A percentile compares a stretch with the other conserved stretches of the same genome.
Evolutionary conservation across 2,888 invertebrate species (phyloP).

Genomic region (Mycalesis mineus): DNA sequence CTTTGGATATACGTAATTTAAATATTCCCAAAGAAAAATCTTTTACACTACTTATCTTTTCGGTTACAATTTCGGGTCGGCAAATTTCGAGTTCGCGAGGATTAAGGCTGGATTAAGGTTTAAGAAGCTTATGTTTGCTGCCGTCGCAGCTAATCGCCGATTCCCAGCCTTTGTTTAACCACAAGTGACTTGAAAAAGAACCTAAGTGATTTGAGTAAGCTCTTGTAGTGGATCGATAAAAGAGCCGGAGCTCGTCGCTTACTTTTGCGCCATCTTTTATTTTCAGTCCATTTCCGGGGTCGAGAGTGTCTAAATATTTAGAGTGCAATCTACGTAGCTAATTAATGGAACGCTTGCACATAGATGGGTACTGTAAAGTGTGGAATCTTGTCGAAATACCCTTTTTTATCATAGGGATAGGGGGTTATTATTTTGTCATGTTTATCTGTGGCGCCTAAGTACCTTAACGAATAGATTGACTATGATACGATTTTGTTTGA

Average conservation of each 20-base stretch:
- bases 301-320: not conserved
- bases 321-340: not conserved
- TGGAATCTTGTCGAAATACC: too few species aligned
- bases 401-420: too few species aligned
- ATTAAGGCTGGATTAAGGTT: conserved; percentile 25
- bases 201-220: conserved; percentile 16
- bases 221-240: conserved; percentile 12
- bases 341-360: not conserved
- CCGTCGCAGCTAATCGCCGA: conserved; percentile 26
- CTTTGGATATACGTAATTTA: too few species aligned
- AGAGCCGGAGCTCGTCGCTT: not conserved
- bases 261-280: not conserved
- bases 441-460: too few species aligned
- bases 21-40: too few species aligned
- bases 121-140: conserved; percentile 29
- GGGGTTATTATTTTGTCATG: too few species aligned
- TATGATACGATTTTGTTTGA: too few species aligned
- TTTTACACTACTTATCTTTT: not conserved
- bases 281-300: not conserved
- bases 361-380: too few species aligned
- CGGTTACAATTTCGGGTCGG: not conserved
- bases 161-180: conserved; percentile 26
- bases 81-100: conserved; percentile 18
- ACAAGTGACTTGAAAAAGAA: conserved; percentile 26
- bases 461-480: too few species aligned